These are phyloP conservation scores for Pteronura brasiliensis DNA, from an alignment of 2,113 vertebrate species.

Conservation along the genomic window DNA sequence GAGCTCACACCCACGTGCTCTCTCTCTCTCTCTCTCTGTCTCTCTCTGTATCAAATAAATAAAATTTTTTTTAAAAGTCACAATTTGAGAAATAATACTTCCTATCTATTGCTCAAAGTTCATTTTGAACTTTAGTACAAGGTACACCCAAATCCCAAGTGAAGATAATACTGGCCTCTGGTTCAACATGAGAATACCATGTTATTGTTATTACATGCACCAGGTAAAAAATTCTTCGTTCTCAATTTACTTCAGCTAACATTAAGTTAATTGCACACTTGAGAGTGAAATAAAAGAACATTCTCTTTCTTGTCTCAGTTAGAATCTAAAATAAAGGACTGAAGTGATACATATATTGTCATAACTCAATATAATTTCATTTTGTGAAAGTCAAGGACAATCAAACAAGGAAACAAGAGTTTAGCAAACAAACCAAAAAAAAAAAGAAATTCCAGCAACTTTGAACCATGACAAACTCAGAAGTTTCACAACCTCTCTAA, in stretches of 20 bases:
- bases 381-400: constrained; percentile 41
- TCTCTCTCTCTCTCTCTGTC: too few species aligned
- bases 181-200: background rate
- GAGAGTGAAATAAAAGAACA: constrained; percentile 41
- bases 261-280: constrained; percentile 22
- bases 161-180: constrained; percentile 19
- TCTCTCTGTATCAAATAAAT: too few species aligned
- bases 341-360: background rate
- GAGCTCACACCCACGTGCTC: too few species aligned
- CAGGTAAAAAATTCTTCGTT: constrained; percentile 36
- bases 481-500: background rate
- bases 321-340: constrained; percentile 33
- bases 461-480: background rate
- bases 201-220: background rate
- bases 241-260: constrained; percentile 31
- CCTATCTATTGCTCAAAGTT: constrained; percentile 19
- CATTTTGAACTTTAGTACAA: constrained; percentile 41
- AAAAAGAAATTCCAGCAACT: background rate
- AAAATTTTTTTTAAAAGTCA: background rate
- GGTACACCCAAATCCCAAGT: background rate
- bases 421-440: background rate
- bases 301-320: constrained; percentile 30
- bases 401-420: constrained; percentile 16
- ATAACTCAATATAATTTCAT: constrained; percentile 11
- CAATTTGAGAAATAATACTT: background rate